Conservation (phyloP, 2,888 invertebrate genomes). For the Smittia sp. region DNA sequence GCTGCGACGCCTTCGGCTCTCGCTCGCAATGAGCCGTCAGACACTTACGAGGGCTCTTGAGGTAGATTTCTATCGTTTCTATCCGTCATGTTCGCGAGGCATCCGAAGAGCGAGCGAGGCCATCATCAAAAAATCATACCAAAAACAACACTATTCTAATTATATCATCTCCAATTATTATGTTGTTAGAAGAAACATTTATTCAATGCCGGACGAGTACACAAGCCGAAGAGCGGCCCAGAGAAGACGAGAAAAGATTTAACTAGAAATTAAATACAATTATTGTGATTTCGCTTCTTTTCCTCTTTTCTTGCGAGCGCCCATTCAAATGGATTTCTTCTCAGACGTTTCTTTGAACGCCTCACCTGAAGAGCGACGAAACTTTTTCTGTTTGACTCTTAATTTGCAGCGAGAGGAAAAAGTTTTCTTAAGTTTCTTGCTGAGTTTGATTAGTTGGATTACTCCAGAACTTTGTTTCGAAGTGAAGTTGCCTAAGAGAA, state of each 20-base stretch:
- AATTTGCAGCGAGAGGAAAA: no score
- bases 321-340: not conserved
- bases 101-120: not conserved
- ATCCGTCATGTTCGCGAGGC: not conserved
- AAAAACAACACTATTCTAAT: constrained; percentile 28
- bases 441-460: no score
- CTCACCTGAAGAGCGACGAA: no score
- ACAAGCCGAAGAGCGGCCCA: not conserved
- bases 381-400: no score
- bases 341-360: not conserved
- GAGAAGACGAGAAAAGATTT: not conserved
- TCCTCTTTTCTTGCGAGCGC: not conserved
- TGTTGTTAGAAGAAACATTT: constrained; percentile 20
- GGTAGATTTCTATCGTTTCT: constrained; percentile 19
- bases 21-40: not conserved
- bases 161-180: constrained; percentile 27
- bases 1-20: not conserved
- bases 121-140: constrained; percentile 22
- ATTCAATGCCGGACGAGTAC: not conserved
- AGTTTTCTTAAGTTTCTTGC: no score
- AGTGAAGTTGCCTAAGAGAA: no score
- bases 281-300: constrained; percentile 18
- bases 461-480: no score
- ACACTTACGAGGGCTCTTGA: constrained; percentile 28
- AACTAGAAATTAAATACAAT: constrained; percentile 25